Base-by-base conservation (phyloP, 2,113 vertebrate genomes). In the Gadus macrocephalus region DNA sequence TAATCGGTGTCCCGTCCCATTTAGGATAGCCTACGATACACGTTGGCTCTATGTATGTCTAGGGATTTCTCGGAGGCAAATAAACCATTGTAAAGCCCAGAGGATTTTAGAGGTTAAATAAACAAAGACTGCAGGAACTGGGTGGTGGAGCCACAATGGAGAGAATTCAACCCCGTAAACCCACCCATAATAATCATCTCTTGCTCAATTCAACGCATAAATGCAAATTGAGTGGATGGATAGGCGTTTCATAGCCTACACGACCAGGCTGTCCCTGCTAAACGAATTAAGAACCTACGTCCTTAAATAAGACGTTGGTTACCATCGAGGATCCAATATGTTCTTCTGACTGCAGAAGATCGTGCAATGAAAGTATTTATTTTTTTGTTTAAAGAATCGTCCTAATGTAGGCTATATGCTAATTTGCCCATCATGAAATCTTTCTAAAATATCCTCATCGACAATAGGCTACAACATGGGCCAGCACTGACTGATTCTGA, bases 111-210 rank as follows among this genome's bases (percentile, higher is more conserved):
- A 91, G 95, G 95, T 98, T 95, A 98, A 91, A 91, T 76, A 97
- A 97, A 96, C 95, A 97, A 93, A 95, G 93, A 87, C 92, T 89
- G 92, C n/a, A 82, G 93, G 94, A 87, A 87, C 93, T 94, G 88
- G 87, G 89, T 92, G 31, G 31, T 91, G 92, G 95, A 96, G 95
- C 95, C 4, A 95, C 95, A 97, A 95, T 77, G 92, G 90, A 93
- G 92, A 93, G 93, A 90, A 90, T 89, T 90, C 91, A 87, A 92
- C 91, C 89, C 91, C 91, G 87, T 91, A 87, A 89, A 91, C 91
- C 90, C 93, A 75, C 91, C 25, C 25, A 25, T 25, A 25, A 25
- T 25, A 35, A 35, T 35, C 31, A 35, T 35, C 31, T 35, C 31
- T 35, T 35, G 2, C 31, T 35, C 4, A 7, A 35, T 35, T 35